These are phyloP conservation scores for Myrmecobius fasciatus DNA, from an alignment of 2,113 vertebrate genomes.

Conservation along the genomic window DNA sequence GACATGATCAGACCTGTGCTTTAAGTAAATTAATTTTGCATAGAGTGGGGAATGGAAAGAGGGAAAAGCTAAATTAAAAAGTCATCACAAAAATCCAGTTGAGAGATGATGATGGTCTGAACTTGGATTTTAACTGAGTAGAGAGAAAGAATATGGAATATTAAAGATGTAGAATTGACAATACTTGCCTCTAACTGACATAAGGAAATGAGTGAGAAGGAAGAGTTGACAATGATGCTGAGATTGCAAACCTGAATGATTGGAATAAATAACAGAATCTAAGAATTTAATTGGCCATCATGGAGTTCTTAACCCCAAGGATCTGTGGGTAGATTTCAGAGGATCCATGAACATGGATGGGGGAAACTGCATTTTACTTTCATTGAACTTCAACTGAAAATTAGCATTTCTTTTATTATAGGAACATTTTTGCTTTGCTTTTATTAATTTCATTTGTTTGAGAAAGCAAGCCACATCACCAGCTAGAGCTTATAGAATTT, in stretches of 20 bases:
- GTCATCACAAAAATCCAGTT: too few species aligned
- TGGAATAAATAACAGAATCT: background rate
- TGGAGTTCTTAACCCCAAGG: background rate
- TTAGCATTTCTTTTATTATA: background rate
- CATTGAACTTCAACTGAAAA: background rate
- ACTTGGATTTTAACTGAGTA: background rate
- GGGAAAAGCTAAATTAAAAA: too few species aligned
- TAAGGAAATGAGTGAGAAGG: background rate
- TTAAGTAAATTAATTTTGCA: background rate
- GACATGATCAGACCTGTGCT: background rate
- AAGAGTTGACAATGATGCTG: background rate
- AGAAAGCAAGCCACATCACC: background rate
- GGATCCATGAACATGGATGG: background rate
- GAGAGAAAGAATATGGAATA: background rate
- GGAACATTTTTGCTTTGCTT: background rate
- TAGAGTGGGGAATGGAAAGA: background rate
- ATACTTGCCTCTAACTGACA: background rate
- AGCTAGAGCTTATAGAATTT: background rate
- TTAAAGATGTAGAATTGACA: background rate
- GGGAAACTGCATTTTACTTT: background rate
- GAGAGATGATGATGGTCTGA: background rate
- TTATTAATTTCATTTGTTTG: background rate
- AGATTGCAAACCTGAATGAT: background rate
- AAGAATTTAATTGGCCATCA: background rate
- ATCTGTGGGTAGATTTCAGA: background rate